Evolutionary conservation across 2,113 vertebrate genomes (phyloP).

Genomic region (Petromus typicus): DNA sequence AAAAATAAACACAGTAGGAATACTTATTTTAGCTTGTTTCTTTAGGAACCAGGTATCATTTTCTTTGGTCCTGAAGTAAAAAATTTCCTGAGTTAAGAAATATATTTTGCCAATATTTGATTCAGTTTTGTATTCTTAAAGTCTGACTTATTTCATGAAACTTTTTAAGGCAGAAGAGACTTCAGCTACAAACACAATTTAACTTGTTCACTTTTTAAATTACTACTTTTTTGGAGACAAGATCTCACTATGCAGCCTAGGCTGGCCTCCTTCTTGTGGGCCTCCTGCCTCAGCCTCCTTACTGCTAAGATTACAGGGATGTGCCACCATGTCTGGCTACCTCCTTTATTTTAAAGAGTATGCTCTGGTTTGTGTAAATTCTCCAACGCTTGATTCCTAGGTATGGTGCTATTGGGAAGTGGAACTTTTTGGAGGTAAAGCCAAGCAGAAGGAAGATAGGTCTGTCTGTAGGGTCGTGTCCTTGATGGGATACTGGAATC

Average conservation of each 20-base stretch:
- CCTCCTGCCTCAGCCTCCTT: neutral
- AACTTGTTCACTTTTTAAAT: neutral
- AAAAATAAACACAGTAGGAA: conserved; percentile 68
- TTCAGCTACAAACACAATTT: neutral
- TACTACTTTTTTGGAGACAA: neutral
- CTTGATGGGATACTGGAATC: neutral
- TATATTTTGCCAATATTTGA: conserved; percentile 44
- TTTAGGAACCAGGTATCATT: conserved; percentile 62
- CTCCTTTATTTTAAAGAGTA: conserved; percentile 31
- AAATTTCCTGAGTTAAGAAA: conserved; percentile 46
- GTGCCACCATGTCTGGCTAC: neutral
- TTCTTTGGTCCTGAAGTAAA: conserved; percentile 52
- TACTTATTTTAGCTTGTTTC: conserved; percentile 67
- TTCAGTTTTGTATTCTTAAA: conserved; percentile 31
- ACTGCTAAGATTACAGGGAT: neutral
- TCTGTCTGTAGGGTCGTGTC: neutral
- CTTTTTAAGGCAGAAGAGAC: conserved; percentile 50
- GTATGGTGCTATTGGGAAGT: neutral
- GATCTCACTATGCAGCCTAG: neutral
- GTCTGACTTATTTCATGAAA: neutral
- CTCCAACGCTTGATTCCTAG: neutral
- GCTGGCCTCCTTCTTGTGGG: neutral
- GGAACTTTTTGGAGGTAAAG: neutral
- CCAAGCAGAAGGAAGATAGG: neutral
- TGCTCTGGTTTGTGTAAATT: neutral